Base-by-base conservation (phyloP, 2,888 invertebrate genomes). In the Caradrina clavipalpis region DNA sequence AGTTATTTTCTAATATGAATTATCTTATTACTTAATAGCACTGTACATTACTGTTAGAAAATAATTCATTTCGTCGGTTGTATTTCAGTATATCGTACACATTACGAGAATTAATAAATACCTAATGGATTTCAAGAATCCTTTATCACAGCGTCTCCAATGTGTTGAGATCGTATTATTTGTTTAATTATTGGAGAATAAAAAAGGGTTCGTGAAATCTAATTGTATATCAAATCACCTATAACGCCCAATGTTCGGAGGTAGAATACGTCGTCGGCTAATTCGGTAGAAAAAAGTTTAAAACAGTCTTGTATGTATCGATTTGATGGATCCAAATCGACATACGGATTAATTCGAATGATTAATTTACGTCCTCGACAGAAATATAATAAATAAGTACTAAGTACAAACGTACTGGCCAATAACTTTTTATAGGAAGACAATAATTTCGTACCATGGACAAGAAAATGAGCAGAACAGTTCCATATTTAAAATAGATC, bases 131-230 rank as follows among this genome's bases (percentile, higher is more conserved):
- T 85, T 76, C 83, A 84, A 80, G 84, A 86, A 82, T 78, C 82
- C 86, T 85, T 88, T 76, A 82, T 86, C 82, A 70, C 78, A 85
- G 80, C 67, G 15, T 51, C 86, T 84, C 83, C 87, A 82, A 83
- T 77, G 61, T 81, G 72, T 84, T 92, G 92, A 92, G 92, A 92
- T 92, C 92, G 90, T 88, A 84, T 76, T 73, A 82, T 87, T 86
- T 79, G 77, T 85, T 88, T 83, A 72, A 73, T 82, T 79, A 83
- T 82, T 82, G 83, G 81, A 82, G 77, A 74, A 67, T 67, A 47
- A 69, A 80, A 80, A 86, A 84, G 84, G 72, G 66, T 86, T 82
- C 80, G 51, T 80, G 77, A 76, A 84, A 86, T 85, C 81, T 70
- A 76, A 77, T 76, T 82, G 72, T 82, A 55, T 84, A 84, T 78